Conservation (phyloP, 2,888 invertebrate species). For the Heliconius ismenius region DNA sequence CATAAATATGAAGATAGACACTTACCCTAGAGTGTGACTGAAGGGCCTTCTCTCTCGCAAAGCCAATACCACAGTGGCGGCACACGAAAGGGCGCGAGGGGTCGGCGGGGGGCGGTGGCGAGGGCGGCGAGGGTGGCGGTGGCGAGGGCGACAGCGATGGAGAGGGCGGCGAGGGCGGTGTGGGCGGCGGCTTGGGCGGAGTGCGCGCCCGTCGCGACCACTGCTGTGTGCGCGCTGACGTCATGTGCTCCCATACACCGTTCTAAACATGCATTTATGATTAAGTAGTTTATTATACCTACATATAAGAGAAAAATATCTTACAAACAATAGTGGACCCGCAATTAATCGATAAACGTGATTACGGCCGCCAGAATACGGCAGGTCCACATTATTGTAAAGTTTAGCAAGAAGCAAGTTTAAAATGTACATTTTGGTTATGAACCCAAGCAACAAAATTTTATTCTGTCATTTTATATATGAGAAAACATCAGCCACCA, state of each 20-base stretch:
- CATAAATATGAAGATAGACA: neutral
- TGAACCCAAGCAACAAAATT: too few species aligned
- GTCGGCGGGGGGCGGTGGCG: conserved; percentile 76
- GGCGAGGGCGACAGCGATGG: conserved; percentile 50
- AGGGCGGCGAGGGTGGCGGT: conserved; percentile 50
- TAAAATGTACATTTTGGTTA: too few species aligned
- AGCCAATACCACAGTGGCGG: conserved; percentile 84
- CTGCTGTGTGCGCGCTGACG: conserved; percentile 78
- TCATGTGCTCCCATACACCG: conserved; percentile 76
- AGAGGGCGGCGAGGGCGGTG: conserved; percentile 51
- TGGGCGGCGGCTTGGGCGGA: conserved; percentile 52
- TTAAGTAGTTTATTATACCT: too few species aligned
- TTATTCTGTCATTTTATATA: too few species aligned
- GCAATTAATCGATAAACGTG: too few species aligned
- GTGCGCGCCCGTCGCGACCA: conserved; percentile 70
- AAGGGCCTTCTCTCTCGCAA: conserved; percentile 91
- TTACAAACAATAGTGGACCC: too few species aligned
- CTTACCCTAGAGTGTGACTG: conserved; percentile 86
- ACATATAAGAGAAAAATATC: too few species aligned
- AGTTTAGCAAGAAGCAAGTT: too few species aligned
- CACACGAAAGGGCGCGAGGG: conserved; percentile 91
- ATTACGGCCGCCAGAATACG: too few species aligned
- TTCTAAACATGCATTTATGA: conserved; percentile 52
- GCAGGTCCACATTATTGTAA: too few species aligned
- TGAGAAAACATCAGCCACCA: too few species aligned